A percentile compares a stretch with the other conserved stretches of the same genome.
These are phyloP conservation scores for Allophyes oxyacanthae DNA, from an alignment of 2,888 invertebrate species.

Conservation along the genomic window DNA sequence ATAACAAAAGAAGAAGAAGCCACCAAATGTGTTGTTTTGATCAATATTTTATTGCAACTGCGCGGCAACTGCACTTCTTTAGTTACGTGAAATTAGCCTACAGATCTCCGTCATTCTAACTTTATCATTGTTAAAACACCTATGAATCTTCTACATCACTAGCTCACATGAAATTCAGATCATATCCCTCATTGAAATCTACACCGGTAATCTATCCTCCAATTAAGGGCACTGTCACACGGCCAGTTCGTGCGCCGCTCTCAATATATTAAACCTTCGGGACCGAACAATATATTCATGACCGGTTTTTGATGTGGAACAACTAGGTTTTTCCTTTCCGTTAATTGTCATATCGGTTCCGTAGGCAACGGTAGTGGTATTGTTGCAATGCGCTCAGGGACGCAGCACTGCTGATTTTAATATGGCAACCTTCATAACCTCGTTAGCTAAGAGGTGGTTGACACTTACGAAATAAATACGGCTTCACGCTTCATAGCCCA, in stretches of 20 bases:
- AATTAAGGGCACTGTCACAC: slow-evolving; percentile 49
- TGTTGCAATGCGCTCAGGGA: slow-evolving; percentile 50
- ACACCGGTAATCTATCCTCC: slow-evolving; percentile 45
- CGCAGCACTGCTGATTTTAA: slow-evolving; percentile 18
- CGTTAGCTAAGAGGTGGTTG: slow-evolving; percentile 43
- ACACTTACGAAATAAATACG: slow-evolving; percentile 35
- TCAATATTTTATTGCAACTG: too few relatives aligned
- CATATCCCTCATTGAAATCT: slow-evolving; percentile 35
- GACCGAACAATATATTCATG: slow-evolving; percentile 48
- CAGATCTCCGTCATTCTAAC: too few relatives aligned
- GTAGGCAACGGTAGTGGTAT: slow-evolving; percentile 29
- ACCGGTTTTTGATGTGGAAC: slow-evolving; percentile 58
- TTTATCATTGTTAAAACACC: too few relatives aligned
- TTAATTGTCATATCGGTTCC: slow-evolving; percentile 73
- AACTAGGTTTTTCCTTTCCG: slow-evolving; percentile 73
- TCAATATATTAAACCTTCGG: slow-evolving; percentile 49
- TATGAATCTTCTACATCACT: not conserved
- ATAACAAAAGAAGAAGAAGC: too few relatives aligned
- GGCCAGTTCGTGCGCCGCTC: slow-evolving; percentile 24
- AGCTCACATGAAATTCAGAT: slow-evolving; percentile 19
- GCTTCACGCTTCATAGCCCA: slow-evolving; percentile 27
- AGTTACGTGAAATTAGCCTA: too few relatives aligned
- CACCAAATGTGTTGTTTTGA: too few relatives aligned
- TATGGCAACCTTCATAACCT: slow-evolving; percentile 24
- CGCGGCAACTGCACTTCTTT: too few relatives aligned